Percentiles rank a stretch among this genome's conserved stretches.
These are phyloP conservation scores for Otis tarda DNA, from an alignment of 2,113 vertebrate species.

Conservation along the genomic window DNA sequence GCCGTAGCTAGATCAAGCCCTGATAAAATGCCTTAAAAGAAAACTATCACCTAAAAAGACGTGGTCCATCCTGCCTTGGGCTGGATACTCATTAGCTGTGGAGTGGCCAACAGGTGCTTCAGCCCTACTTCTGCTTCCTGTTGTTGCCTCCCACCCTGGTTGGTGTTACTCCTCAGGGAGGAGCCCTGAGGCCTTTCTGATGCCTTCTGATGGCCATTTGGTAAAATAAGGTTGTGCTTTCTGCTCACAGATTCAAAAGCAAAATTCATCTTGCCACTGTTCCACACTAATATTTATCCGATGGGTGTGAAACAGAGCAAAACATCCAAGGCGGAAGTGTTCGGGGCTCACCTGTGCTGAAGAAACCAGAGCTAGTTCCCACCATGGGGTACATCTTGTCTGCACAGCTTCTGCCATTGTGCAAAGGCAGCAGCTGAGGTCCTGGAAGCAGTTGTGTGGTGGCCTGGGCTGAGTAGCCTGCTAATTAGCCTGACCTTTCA, in stretches of 20 bases:
- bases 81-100: neutral
- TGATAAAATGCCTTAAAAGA: neutral
- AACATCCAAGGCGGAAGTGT: fast-evolving
- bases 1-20: neutral
- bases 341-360: fast-evolving
- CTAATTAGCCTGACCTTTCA: slow-evolving; percentile 12
- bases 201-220: too few relatives aligned
- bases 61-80: neutral
- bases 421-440: neutral
- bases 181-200: too few relatives aligned
- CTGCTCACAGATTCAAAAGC: neutral
- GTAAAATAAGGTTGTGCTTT: neutral
- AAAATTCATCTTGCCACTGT: neutral
- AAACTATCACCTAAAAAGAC: neutral
- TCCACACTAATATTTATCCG: neutral
- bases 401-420: neutral
- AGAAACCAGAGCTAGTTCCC: neutral
- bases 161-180: neutral
- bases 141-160: neutral
- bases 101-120: neutral
- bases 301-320: neutral
- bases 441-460: neutral
- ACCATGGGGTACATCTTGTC: neutral
- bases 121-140: neutral
- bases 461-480: neutral